phyloP scores from a whole-genome alignment of 2,113 vertebrate species.

The Ursus arctos region DNA sequence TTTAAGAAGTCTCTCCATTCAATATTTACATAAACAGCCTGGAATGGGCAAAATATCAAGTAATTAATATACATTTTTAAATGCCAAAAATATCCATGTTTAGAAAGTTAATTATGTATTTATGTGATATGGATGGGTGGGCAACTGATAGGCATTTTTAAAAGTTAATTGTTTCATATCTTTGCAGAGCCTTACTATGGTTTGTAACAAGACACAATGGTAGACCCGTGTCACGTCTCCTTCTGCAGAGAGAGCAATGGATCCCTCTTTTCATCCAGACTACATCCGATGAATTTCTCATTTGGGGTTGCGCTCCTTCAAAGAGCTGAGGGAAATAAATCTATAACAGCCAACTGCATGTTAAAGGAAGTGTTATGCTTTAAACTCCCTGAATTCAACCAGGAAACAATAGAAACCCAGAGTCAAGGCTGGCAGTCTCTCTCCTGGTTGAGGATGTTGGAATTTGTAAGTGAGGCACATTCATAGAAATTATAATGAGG shows the following conservation, averaged over 20 bases:
- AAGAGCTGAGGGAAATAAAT: neutral
- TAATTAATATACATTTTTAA: constrained; percentile 79
- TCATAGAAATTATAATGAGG: neutral
- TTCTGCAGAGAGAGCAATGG: neutral
- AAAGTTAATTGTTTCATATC: constrained; percentile 62
- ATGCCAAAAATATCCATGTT: constrained; percentile 61
- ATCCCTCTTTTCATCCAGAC: constrained; percentile 31
- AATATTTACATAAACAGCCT: constrained; percentile 75
- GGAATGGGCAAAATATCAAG: constrained; percentile 78
- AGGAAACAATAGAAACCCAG: constrained; percentile 6
- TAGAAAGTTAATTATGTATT: constrained; percentile 58
- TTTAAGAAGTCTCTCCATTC: constrained; percentile 76
- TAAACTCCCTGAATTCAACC: constrained; percentile 28
- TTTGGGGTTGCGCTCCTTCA: constrained; percentile 12
- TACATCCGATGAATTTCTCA: neutral
- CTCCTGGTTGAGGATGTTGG: neutral
- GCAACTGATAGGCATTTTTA: constrained; percentile 7
- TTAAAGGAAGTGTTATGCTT: neutral
- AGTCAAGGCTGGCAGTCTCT: constrained; percentile 25
- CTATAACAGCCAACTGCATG: constrained; percentile 1
- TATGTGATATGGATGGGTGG: constrained; percentile 54
- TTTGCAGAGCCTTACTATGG: neutral
- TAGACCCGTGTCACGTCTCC: neutral
- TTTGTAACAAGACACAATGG: neutral
- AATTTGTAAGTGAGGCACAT: neutral